Evolutionary conservation across 2,113 vertebrate species (phyloP).

Genomic region (Odocoileus virginianus): DNA sequence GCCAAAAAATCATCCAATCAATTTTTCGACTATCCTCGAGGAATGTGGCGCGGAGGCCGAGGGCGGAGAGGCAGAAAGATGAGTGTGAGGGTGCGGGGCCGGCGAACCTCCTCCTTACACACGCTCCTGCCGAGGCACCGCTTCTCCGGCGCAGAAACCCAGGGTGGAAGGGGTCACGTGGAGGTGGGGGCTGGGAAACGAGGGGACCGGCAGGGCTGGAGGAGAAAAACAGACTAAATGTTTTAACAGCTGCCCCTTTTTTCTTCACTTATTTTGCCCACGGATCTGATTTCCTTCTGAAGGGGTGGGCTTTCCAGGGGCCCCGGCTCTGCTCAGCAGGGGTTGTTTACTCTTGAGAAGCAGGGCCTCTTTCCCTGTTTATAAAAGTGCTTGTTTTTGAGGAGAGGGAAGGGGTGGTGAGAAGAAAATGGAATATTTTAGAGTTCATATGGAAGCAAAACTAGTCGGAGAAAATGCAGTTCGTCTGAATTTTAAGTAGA

Average conservation of each 20-base stretch:
- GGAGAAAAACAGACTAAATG: conserved; percentile 77
- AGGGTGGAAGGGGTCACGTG: conserved; percentile 51
- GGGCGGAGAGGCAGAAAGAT: conserved; percentile 15
- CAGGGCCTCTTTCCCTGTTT: conserved; percentile 63
- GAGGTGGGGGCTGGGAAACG: conserved; percentile 23
- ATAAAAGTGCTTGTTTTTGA: conserved; percentile 57
- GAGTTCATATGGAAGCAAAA: conserved; percentile 64
- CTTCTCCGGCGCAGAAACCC: conserved; percentile 23
- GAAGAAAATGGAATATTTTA: conserved; percentile 48
- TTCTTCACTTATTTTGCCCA: conserved; percentile 83
- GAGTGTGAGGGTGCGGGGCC: conserved; percentile 49
- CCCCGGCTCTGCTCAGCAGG: conserved; percentile 74
- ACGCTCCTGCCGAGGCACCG: not conserved
- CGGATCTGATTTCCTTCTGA: conserved; percentile 83
- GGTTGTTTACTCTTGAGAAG: conserved; percentile 78
- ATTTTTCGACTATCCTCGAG: conserved; percentile 79
- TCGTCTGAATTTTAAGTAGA: conserved; percentile 54
- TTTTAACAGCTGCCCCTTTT: conserved; percentile 92
- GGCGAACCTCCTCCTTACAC: not conserved
- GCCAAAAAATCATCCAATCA: conserved; percentile 83
- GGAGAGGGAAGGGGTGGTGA: not conserved
- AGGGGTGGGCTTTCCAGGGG: conserved; percentile 77
- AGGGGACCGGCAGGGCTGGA: conserved; percentile 45
- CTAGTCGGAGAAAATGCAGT: conserved; percentile 47
- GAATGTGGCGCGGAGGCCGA: conserved; percentile 69